These are phyloP conservation scores for Podarcis cretensis DNA, from an alignment of 2,113 vertebrate genomes.

Conservation along the genomic window DNA sequence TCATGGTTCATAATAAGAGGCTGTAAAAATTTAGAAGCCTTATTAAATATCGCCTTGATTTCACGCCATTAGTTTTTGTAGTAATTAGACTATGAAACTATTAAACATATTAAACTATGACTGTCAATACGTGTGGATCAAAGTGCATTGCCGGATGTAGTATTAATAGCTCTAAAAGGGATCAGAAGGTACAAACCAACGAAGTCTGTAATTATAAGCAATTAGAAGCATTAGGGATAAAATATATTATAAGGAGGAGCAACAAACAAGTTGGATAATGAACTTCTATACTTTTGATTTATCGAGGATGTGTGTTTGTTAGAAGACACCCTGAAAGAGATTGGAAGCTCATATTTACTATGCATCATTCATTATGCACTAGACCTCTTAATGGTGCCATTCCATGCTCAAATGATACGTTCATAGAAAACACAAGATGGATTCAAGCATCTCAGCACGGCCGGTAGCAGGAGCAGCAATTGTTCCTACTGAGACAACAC, in stretches of 20 bases:
- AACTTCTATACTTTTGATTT: not conserved
- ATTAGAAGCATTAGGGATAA: not conserved
- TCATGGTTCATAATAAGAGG: not conserved
- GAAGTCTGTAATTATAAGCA: not conserved
- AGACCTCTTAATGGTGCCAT: not conserved
- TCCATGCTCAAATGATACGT: not conserved
- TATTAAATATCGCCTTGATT: not conserved
- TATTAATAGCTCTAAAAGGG: not conserved
- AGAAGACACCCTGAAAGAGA: not conserved
- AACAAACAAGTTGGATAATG: not conserved
- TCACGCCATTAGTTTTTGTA: not conserved
- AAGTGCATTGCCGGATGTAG: not conserved
- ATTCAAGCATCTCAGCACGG: not conserved
- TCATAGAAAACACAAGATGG: not conserved
- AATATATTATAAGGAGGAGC: not conserved
- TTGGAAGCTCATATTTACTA: not conserved
- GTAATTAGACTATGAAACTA: not conserved
- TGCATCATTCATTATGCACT: not conserved
- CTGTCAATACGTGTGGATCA: not conserved
- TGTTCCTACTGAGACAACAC: not conserved
- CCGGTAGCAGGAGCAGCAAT: not conserved
- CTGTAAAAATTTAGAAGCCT: not conserved
- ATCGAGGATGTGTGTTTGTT: not conserved
- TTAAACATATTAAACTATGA: too few species aligned
- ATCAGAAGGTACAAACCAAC: not conserved